Percentiles rank a stretch among this genome's conserved stretches.
Conservation (phyloP, 1,140 invertebrate genomes). For the Meloidogyne floridensis region DNA sequence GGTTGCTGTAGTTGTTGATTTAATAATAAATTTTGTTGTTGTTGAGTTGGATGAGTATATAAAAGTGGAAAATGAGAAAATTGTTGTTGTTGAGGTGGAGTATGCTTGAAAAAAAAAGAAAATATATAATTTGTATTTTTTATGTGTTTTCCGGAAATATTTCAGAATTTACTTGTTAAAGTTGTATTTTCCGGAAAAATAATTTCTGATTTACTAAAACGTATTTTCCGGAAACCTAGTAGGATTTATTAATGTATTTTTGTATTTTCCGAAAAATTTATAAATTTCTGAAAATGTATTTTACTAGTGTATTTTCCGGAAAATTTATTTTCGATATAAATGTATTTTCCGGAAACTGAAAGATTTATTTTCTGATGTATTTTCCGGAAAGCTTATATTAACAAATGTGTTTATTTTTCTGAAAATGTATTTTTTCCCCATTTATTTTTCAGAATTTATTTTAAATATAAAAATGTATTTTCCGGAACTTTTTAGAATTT, state of each 20-base stretch:
- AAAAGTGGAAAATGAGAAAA: slow-evolving; percentile 7
- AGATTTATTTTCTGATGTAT: too few relatives aligned
- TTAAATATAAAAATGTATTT: too few relatives aligned
- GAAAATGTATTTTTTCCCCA: too few relatives aligned
- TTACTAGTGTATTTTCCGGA: not conserved
- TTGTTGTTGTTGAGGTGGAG: slow-evolving; percentile 22
- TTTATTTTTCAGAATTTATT: too few relatives aligned
- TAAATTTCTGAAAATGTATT: not conserved
- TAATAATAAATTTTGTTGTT: slow-evolving; percentile 21
- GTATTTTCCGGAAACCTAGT: not conserved
- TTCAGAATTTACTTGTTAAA: too few relatives aligned
- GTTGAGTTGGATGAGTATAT: slow-evolving; percentile 13
- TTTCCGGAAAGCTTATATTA: too few relatives aligned
- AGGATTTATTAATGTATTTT: not conserved
- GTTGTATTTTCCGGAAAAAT: not conserved
- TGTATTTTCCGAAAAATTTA: too few relatives aligned
- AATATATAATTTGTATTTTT: not conserved
- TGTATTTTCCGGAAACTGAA: not conserved
- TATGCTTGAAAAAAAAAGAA: not conserved
- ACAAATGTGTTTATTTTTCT: too few relatives aligned
- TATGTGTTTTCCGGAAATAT: not conserved
- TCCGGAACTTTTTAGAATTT: too few relatives aligned
- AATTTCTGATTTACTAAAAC: too few relatives aligned
- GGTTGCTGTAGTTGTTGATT: slow-evolving; percentile 10
- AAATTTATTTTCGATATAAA: not conserved